These are phyloP conservation scores for Liasis olivaceus DNA, from an alignment of 2,797 vertebrate species.

Conservation along the genomic window DNA sequence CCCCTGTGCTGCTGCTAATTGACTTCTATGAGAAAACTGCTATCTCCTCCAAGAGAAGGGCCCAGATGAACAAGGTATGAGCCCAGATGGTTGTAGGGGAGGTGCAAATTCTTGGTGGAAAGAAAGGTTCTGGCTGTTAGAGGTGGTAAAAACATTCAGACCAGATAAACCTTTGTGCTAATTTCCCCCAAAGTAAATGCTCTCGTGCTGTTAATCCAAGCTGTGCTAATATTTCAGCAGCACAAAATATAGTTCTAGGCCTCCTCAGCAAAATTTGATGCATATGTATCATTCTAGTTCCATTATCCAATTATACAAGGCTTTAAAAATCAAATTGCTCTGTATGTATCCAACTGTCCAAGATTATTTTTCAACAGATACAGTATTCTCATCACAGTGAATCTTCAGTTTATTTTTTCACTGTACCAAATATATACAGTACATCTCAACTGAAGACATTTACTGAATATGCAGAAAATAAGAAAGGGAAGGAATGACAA, in stretches of 20 bases:
- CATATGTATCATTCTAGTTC: neutral
- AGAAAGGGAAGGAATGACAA: neutral
- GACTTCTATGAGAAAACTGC: slow-evolving; percentile 97
- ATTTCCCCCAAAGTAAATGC: neutral
- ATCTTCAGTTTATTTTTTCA: neutral
- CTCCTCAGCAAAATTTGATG: neutral
- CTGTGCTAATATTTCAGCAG: neutral
- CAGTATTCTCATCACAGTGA: too few species aligned
- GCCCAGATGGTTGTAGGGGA: neutral
- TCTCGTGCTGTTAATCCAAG: neutral
- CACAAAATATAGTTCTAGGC: neutral
- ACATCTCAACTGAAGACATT: neutral
- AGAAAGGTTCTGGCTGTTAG: neutral
- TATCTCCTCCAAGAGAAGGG: slow-evolving; percentile 91
- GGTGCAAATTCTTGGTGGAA: neutral
- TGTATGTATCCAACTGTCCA: neutral
- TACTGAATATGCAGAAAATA: neutral
- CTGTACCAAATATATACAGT: neutral
- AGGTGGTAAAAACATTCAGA: neutral
- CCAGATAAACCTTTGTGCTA: neutral
- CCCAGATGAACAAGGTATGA: slow-evolving; percentile 93
- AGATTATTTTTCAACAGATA: neutral
- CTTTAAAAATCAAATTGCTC: neutral
- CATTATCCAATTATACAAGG: neutral
- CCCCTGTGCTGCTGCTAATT: slow-evolving; percentile 92